Base-by-base conservation (phyloP, 92 coral and sea anemone genomes). In the Pocillopora meandrina region DNA sequence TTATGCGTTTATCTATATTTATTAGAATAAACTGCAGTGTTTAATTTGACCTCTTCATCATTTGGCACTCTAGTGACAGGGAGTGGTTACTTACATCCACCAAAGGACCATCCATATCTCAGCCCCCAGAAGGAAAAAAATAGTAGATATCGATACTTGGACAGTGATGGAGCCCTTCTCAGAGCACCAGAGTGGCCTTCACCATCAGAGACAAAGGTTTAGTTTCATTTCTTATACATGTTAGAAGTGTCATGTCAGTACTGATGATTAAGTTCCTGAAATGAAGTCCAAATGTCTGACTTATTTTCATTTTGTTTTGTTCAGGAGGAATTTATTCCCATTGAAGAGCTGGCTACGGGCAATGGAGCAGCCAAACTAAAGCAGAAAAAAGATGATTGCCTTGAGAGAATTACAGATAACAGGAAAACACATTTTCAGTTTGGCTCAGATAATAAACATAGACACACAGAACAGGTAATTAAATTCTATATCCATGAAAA, bases 401-500 rank as follows among this genome's bases (percentile, higher is more conserved):
- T 66, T 57, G 92, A 80, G 14, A 81, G 96, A 61, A 88, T 87
- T 62, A 71, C 83, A 7, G 98, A 94, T n/a, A 90, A 89, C 86
- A 93, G 92, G 62, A 84, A 74, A 63, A 86, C 98, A 19, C 98
- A 95, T 60, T 95, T 95, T 77, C 84, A 75, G 58, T 89, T 95
- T 65, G 98, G 98, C 10, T 87, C 93, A 58, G 92, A 94, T 83
- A 82, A 57, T 0, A 89, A 86, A 42, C 87, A 84, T 57, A 85
- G 72, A 63, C 89, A 81, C 65, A 82, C 97, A 61, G 98, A 95
- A 78, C 97, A 95, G 95, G 98, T 95, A 77, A 26, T 15, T 14
- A 18, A 61, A 5, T 7, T 14, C 10, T 57, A 14, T 21, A 55
- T 15, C 17, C 36, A 59, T 42, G 7, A 42, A 42, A 42, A 42